Conservation (phyloP, 2,113 vertebrate genomes). For the Propithecus coquereli region DNA sequence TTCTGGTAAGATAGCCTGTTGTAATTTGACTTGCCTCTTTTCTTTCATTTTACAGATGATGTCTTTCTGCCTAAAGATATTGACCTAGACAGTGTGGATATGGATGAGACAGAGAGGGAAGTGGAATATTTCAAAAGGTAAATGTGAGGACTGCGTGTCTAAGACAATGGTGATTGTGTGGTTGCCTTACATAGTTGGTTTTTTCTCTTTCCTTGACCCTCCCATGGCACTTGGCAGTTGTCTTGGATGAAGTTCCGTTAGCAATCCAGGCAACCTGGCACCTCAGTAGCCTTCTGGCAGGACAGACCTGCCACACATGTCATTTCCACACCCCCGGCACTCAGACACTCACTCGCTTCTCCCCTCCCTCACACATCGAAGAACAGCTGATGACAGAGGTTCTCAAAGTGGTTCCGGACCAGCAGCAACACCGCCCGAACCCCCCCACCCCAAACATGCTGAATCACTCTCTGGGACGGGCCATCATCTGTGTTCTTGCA, state of each 20-base stretch:
- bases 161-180: accelerated
- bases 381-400: accelerated
- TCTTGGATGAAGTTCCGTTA: not conserved
- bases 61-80: slow-evolving; percentile 99
- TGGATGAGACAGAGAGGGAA: slow-evolving; percentile 98
- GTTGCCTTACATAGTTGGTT: accelerated
- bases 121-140: slow-evolving; percentile 99
- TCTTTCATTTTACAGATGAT: slow-evolving; percentile 87
- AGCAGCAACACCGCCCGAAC: not conserved
- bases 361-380: accelerated
- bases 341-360: accelerated
- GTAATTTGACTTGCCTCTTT: not conserved
- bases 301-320: accelerated
- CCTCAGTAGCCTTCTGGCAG: accelerated
- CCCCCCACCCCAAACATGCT: not conserved
- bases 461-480: not conserved
- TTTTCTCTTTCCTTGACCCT: not conserved
- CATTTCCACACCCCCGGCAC: not conserved
- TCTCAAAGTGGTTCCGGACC: not conserved
- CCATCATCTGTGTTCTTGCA: not conserved
- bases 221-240: not conserved
- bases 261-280: not conserved
- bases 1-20: not conserved
- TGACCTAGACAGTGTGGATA: slow-evolving; percentile 96
- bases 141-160: not conserved